phyloP scores from a whole-genome alignment of 2,888 invertebrate species.

The Temnothorax rugatulus region DNA sequence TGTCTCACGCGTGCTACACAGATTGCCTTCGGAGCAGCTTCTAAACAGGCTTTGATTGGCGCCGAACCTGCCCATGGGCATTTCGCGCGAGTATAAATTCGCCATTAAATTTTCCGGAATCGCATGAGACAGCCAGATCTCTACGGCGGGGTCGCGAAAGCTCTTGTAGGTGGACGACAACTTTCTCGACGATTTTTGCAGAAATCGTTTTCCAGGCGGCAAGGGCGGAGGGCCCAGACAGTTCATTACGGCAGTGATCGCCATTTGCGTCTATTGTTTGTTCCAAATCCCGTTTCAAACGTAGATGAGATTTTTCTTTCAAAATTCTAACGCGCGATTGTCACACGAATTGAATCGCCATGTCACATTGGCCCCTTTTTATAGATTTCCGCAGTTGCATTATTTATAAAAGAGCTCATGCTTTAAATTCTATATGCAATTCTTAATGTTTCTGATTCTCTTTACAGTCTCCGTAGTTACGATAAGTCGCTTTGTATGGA shows the following conservation, averaged over 20 bases:
- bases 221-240: constrained; percentile 88
- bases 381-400: neutral
- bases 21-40: constrained; percentile 92
- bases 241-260: constrained; percentile 85
- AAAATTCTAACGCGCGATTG: neutral
- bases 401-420: too few relatives aligned
- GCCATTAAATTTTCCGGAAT: constrained; percentile 80
- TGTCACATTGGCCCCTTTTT: too few relatives aligned
- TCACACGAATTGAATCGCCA: neutral
- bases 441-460: too few relatives aligned
- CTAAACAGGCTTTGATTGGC: constrained; percentile 87
- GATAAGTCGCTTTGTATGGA: too few relatives aligned
- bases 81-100: constrained; percentile 64
- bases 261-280: constrained; percentile 84
- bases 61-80: constrained; percentile 72
- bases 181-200: constrained; percentile 81
- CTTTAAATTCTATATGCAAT: too few relatives aligned
- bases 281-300: neutral
- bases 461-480: too few relatives aligned
- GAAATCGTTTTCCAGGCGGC: constrained; percentile 87
- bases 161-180: constrained; percentile 88
- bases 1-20: constrained; percentile 80
- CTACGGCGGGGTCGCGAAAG: constrained; percentile 88
- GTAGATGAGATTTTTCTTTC: neutral
- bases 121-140: constrained; percentile 83